Conservation (phyloP, 2,797 vertebrate species). For the Muscicapa comitata region DNA sequence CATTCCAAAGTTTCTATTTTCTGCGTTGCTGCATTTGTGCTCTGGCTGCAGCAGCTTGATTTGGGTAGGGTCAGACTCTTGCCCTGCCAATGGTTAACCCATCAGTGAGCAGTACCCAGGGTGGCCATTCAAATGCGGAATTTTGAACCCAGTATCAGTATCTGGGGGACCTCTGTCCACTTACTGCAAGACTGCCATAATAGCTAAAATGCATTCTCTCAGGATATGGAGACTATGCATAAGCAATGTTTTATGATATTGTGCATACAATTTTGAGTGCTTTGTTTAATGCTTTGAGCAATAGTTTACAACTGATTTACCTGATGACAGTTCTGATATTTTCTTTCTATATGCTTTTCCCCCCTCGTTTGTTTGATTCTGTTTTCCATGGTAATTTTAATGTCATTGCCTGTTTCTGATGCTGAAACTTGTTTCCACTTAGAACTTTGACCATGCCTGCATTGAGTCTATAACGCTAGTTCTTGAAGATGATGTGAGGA, state of each 20-base stretch:
- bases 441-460: constrained; percentile 89
- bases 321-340: not conserved
- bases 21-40: not conserved
- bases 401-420: not conserved
- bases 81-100: not conserved
- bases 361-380: not conserved
- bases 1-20: not conserved
- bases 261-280: not conserved
- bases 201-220: not conserved
- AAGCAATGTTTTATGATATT: not conserved
- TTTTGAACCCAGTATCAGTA: not conserved
- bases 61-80: not conserved
- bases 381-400: not conserved
- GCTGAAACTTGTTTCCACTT: constrained; percentile 24
- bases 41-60: not conserved
- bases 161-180: not conserved
- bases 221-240: not conserved
- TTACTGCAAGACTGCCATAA: not conserved
- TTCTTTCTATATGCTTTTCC: not conserved
- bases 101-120: not conserved
- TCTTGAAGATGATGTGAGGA: constrained; percentile 89
- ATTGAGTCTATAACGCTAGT: constrained; percentile 91
- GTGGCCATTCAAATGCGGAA: not conserved
- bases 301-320: not conserved
- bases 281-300: not conserved